Evolutionary conservation across 2,888 invertebrate genomes (phyloP).

Genomic region (Leptinotarsa rubiginosa): DNA sequence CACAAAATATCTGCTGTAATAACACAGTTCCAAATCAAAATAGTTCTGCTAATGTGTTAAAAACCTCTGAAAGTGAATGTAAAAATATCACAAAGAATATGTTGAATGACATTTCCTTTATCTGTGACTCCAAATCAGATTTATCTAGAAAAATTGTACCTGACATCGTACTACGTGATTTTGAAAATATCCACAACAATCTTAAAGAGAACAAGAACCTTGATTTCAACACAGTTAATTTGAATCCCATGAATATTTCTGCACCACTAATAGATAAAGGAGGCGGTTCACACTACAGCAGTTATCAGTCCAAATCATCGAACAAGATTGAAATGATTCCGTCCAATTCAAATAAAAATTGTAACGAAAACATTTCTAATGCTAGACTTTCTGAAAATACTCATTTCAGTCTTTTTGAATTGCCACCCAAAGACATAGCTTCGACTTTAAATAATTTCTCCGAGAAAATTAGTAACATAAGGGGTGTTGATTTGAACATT

Average conservation of each 20-base stretch:
- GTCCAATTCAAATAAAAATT: conserved; percentile 1
- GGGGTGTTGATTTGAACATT: conserved; percentile 6
- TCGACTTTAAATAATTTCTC: background rate
- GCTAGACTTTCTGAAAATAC: conserved; percentile 18
- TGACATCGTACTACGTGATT: background rate
- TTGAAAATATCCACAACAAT: conserved; percentile 3
- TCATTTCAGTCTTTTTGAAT: conserved; percentile 16
- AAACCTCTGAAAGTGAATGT: background rate
- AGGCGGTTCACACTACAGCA: conserved; percentile 4
- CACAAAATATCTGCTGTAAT: background rate
- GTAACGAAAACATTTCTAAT: background rate
- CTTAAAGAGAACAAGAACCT: background rate
- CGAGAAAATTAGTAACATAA: background rate
- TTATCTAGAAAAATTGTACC: conserved; percentile 5
- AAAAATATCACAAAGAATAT: conserved; percentile 2
- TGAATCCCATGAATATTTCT: conserved; percentile 1
- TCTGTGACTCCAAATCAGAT: background rate
- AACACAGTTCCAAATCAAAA: background rate
- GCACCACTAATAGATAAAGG: conserved; percentile 14
- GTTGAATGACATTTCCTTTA: background rate
- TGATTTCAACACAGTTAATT: background rate
- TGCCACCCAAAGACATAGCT: conserved; percentile 3
- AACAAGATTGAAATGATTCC: conserved; percentile 4
- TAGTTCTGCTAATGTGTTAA: background rate
- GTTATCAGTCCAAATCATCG: conserved; percentile 9